Percentiles rank a stretch among this genome's conserved stretches.
These are phyloP conservation scores for Micromussa lordhowensis DNA, from an alignment of 92 coral and sea anemone species.

Conservation along the genomic window DNA sequence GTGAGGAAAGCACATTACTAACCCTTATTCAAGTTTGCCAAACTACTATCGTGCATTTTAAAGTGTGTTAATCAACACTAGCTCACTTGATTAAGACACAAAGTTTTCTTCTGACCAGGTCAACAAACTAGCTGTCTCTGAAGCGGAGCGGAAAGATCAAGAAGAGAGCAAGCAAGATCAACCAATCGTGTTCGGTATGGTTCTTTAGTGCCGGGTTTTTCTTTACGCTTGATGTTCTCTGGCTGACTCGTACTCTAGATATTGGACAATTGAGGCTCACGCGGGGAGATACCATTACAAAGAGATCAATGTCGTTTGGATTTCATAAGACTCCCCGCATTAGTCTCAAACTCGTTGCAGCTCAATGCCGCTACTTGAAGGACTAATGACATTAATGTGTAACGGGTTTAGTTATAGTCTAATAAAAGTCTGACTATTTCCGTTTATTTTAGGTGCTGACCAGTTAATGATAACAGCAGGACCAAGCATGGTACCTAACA, in stretches of 20 bases:
- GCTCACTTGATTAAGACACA: background rate
- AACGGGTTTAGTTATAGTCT: background rate
- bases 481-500: constrained; percentile 84
- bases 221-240: background rate
- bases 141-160: constrained; percentile 98
- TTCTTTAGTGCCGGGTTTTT: background rate
- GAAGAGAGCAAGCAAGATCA: constrained; percentile 98
- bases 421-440: background rate
- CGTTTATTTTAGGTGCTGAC: constrained; percentile 74
- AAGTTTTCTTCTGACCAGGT: constrained; percentile 59
- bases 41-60: background rate
- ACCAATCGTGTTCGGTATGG: constrained; percentile 96
- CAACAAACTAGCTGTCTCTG: constrained; percentile 89
- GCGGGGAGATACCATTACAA: too few relatives aligned
- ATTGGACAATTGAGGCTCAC: too few relatives aligned
- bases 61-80: background rate
- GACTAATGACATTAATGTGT: too few relatives aligned
- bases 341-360: too few relatives aligned
- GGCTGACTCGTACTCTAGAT: too few relatives aligned
- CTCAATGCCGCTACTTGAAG: too few relatives aligned
- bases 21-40: background rate
- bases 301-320: background rate
- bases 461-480: constrained; percentile 99
- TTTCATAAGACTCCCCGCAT: too few relatives aligned
- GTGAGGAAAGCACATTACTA: background rate